Conservation (phyloP, 2,797 vertebrate genomes). For the Centropyge bicolor region DNA sequence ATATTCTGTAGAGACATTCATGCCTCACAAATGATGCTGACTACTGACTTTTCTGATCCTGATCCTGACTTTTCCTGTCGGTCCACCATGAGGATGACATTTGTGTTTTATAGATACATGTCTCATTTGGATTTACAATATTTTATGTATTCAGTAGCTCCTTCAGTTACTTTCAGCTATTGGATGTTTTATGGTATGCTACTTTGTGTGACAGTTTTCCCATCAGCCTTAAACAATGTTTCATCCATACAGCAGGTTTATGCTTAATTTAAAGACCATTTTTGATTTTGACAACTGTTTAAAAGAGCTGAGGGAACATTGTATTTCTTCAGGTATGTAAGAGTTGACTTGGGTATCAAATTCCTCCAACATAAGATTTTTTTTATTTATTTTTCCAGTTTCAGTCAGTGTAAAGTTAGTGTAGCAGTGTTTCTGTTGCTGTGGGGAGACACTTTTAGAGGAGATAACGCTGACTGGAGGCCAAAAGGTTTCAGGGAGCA, state of each 20-base stretch:
- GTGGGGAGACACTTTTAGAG: not conserved
- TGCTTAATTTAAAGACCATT: too few relatives aligned
- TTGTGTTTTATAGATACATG: not conserved
- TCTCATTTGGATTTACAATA: not conserved
- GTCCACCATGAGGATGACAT: not conserved
- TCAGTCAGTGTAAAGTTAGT: not conserved
- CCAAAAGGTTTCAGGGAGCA: slow-evolving; percentile 7
- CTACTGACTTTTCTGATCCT: not conserved
- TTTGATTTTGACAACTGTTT: not conserved
- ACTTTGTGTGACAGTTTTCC: not conserved
- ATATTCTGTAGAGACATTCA: not conserved
- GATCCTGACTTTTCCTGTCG: not conserved
- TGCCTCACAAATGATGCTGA: not conserved
- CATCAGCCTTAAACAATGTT: not conserved
- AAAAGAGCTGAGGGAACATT: too few relatives aligned
- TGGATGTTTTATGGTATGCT: not conserved
- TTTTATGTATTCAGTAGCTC: too few relatives aligned
- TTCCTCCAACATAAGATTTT: not conserved
- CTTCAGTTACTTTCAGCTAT: too few relatives aligned
- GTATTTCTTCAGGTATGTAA: too few relatives aligned
- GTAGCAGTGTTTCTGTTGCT: not conserved
- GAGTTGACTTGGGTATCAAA: not conserved
- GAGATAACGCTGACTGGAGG: not conserved
- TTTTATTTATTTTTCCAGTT: not conserved
- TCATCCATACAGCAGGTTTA: not conserved